Evolutionary conservation across 2,888 invertebrate genomes (phyloP), one percentile per base, ranked within the genome.

Genomic region (Empis stercorea): DNA sequence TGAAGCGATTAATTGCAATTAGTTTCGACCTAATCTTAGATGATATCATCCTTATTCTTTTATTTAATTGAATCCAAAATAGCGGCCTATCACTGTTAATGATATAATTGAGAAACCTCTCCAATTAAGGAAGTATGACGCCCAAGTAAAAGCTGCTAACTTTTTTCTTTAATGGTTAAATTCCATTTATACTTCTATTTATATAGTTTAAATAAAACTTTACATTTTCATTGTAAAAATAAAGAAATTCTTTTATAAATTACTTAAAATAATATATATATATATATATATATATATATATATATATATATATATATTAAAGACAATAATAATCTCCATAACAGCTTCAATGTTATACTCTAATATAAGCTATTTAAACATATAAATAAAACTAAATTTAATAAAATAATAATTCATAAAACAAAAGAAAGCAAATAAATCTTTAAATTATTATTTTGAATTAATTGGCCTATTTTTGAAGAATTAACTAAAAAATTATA

Each of bases 61-160:
- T n/a, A n/a, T n/a, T n/a, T 72, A 71, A 73, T 73, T 73, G 70
- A 74, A 75, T 71, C 73, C 73, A 74, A 75, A 62, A 66, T n/a
- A 74, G 74, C 76, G 76, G 76, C 73, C 70, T 73, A 72, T 76
- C 71, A 76, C 72, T 78, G 77, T 78, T 78, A 78, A 78, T 78
- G 72, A 76, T 75, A 74, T 53, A 52, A 76, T 61, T 76, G 76
- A 74, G 70, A 46, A 44, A 57, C 43, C n/a, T n/a, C 70, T 76
- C 75, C 74, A 76, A 74, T 76, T 76, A 71, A 70, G 64, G 75
- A 76, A 74, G 74, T 74, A 76, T 61, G 65, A 63, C 61, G 66
- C 63, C 66, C 69, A 65, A 61, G 56, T 59, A 60, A 67, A 76
- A 78, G 77, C 77, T 76, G 73, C 78, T 79, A 79, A 79, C 76